Evolutionary conservation across 2,113 vertebrate species (phyloP), one percentile per base, ranked within the genome.

Genomic region (Tychaedon coryphoeus): DNA sequence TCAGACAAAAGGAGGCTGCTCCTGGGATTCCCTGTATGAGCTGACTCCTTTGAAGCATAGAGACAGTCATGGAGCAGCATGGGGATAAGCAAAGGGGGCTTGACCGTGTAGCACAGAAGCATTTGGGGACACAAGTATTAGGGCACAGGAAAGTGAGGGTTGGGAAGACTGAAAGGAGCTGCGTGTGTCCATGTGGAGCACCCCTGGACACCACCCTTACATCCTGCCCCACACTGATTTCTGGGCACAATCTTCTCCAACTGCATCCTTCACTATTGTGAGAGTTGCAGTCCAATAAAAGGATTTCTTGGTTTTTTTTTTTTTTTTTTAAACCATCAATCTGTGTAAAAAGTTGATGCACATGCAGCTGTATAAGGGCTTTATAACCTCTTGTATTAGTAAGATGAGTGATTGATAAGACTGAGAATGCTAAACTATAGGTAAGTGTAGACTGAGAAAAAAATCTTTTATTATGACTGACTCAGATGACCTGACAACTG

Each of bases 131-230:
- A 29, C 5, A 42, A 42, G 5, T 25, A 8, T 38, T 47, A 51
- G 14, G 7, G 23, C 26, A 36, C 45, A 57, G 38, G 38, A 51
- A 74, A 74, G 29, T 22, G 14, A 57, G 15, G 20, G 4, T 66
- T 18, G 6, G 24, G 14, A 82, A 11, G 11, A 33, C 15, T 53
- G 29, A 58, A 71, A 47, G 19, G 28, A 71, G 26, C 2, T 57
- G 7, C 28, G 8, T 33, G 3, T 53, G 17, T 47, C 56, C n/a
- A 14, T 1, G 1, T 19, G 11, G 4, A 38, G 2, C 12, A 34
- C 8, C 20, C 19, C 10, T 38, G 42, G 67, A 33, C 36, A 34
- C 33, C 43, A 29, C 9, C 25, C 6, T 71, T 33, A 20, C 0
- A 69, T 8, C n/a, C 14, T 66, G 38, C 19, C 28, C 36, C 29